Base-by-base conservation (phyloP, 1,140 invertebrate genomes). In the Drosophila yakuba region DNA sequence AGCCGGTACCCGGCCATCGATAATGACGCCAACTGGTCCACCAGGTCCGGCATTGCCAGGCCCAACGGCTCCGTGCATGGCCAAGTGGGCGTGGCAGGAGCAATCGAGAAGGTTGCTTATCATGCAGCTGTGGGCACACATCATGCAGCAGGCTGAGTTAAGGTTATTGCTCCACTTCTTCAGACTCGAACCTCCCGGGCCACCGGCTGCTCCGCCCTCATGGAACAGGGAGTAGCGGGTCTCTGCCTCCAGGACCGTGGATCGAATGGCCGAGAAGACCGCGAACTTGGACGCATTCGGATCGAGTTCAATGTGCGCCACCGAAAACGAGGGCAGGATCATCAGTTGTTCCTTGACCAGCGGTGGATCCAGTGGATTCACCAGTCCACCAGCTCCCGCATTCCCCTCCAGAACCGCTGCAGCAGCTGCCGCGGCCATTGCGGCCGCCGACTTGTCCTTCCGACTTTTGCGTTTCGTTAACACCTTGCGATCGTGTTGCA, bases 221-320 rank as follows among this genome's bases (percentile, higher is more conserved):
- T 91, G 90, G 36, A 92, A 90, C n/a, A 91, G 59, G 1, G 84
- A 81, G 68, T 84, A 92, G 6, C 89, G 77, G 1, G 92, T 91
- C 54, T 92, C 92, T 4, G 90, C 90, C 75, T 92, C 92, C 15
- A 92, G 60, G 0, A 92, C 91, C 1, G 85, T 85, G 32, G 91
- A 88, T 2, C 92, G 77, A 48, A 92, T 92, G 2, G 91, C 92
- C 23, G 92, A 91, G 43, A 92, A 92, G 17, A 92, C 81, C 0
- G 92, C 91, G 58, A 92, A 92, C 63, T 92, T 92, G n/a, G 92
- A 92, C 2, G 91, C 90, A 77, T 92, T 92, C 1, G 91, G 80
- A 74, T 92, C 85, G 2, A 92, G 71, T 50, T 92, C 92, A n/a
- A 92, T 92, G 38, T 92, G 90, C 5, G 91, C 81, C 23, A 90